phyloP scores from a whole-genome alignment of 2,113 vertebrate genomes.

The Muntiacus muntjak region DNA sequence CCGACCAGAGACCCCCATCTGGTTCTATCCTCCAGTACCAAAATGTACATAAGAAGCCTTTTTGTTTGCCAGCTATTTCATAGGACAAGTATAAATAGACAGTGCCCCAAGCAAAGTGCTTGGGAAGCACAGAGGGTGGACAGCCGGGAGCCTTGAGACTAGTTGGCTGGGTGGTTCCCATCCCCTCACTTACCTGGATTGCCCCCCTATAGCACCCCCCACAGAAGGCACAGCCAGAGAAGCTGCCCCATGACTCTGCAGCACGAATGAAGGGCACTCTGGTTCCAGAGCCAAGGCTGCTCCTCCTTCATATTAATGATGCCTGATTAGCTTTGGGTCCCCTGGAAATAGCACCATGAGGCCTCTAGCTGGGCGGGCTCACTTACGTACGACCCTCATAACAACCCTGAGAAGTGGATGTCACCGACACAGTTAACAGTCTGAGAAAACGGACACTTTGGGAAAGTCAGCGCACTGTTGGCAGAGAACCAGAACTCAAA shows the following conservation, averaged over 20 bases:
- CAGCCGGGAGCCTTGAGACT: background rate
- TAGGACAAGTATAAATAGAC: background rate
- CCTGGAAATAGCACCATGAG: rapidly evolving
- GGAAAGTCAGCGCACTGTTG: background rate
- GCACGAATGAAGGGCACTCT: background rate
- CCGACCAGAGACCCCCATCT: background rate
- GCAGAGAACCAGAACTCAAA: background rate
- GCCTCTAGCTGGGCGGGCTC: background rate
- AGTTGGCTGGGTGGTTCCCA: background rate
- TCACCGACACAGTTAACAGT: background rate
- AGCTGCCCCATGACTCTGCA: background rate
- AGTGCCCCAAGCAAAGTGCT: background rate
- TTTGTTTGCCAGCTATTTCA: background rate
- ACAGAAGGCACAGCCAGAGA: constrained; percentile 11
- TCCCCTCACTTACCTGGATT: background rate
- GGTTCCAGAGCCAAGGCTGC: background rate
- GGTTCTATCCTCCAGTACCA: background rate
- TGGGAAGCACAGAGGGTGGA: background rate
- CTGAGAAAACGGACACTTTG: background rate
- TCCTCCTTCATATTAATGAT: rapidly evolving
- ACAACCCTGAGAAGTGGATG: background rate
- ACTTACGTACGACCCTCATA: rapidly evolving
- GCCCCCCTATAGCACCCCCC: background rate
- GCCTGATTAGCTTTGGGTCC: background rate
- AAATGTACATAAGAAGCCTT: background rate